Conservation (phyloP, 2,113 vertebrate species). For the Pangasianodon gigas region DNA sequence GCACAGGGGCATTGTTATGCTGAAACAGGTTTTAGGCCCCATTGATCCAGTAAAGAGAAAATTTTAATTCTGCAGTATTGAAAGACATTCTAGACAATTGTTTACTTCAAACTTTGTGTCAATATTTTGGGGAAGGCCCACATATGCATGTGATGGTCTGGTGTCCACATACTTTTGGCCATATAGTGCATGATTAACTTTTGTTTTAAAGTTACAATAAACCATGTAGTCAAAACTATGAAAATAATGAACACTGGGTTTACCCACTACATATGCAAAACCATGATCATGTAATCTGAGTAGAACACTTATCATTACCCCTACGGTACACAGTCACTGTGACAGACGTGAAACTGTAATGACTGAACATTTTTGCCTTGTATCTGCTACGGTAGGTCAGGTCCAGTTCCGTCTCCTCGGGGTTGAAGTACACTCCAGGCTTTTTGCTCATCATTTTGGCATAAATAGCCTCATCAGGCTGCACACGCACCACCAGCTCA, state of each 20-base stretch:
- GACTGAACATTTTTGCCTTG: constrained; percentile 69
- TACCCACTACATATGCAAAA: neutral
- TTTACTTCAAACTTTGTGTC: neutral
- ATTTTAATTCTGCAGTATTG: neutral
- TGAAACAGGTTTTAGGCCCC: neutral
- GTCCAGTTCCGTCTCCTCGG: constrained; percentile 88
- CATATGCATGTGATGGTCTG: neutral
- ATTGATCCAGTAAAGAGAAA: neutral
- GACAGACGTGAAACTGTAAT: neutral
- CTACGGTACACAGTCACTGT: neutral
- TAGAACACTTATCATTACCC: neutral
- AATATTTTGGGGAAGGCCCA: neutral
- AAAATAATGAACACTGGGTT: neutral
- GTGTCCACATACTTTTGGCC: neutral
- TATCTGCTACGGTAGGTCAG: constrained; percentile 88
- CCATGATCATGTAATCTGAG: neutral
- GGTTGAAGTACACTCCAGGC: constrained; percentile 82
- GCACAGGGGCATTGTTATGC: neutral
- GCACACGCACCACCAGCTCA: constrained; percentile 86
- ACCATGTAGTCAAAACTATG: neutral
- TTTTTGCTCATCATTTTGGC: constrained; percentile 91
- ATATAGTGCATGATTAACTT: neutral
- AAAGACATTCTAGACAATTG: neutral
- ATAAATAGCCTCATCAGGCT: constrained; percentile 85
- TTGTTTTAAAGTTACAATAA: neutral